Base-by-base conservation (phyloP, 1,140 invertebrate species). In the Platyura marginata region DNA sequence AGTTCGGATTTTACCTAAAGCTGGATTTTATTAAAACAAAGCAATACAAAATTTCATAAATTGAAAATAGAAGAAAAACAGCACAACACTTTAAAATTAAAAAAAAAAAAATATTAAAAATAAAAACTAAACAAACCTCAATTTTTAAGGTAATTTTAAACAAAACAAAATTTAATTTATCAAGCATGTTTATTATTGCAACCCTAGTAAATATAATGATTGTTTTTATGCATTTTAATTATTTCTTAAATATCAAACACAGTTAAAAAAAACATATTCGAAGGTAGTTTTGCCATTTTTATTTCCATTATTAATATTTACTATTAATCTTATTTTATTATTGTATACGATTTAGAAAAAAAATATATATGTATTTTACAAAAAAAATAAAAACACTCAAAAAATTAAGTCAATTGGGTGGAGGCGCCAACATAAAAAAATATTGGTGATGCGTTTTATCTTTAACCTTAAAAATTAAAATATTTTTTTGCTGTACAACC, bases 381-480 rank as follows among this genome's bases (percentile, higher is more conserved):
- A n/a, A n/a, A 36, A 36, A 36, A 36, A 36, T n/a, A 36, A 36
- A 5, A n/a, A n/a, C 16, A n/a, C 5, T 16, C 5, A 38, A 38
- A 38, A 18, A 38, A 38, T 38, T 38, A n/a, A 38, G 36, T 38
- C 36, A 38, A 38, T 38, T 18, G 36, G n/a, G 36, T 38, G 36
- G 36, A 38, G 36, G 36, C 36, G 36, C 36, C 36, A 38, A 38
- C 16, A 18, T 18, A 38, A 4, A 11, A 38, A 38, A 38, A 38
- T 18, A 18, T 38, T 38, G 36, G 36, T 38, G 36, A 38, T 38
- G 36, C 36, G 36, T 38, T 38, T 38, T 38, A 6, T 18, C 18
- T 38, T 38, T 38, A 38, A 38, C 36, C 36, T 18, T 38, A 38
- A 38, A 38, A 38, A 38, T 38, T 38, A 38, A 38, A 38, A 38